Evolutionary conservation across 2,888 invertebrate species (phyloP).

Genomic region (Rhagium mordax): DNA sequence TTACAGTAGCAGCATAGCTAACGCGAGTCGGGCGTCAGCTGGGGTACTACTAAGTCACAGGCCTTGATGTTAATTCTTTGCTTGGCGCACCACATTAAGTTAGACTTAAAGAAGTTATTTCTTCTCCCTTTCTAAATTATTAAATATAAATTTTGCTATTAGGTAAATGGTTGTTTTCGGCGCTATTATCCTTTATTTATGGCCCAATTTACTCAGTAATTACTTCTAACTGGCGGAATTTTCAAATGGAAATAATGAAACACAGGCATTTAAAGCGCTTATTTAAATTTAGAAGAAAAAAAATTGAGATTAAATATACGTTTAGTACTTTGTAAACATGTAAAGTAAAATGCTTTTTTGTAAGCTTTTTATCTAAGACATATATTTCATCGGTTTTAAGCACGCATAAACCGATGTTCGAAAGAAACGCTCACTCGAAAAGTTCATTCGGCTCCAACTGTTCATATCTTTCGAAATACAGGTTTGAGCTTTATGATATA

Average conservation of each 20-base stretch:
- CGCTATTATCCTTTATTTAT: conserved; percentile 32
- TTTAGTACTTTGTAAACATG: not conserved
- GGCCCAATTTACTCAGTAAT: conserved; percentile 32
- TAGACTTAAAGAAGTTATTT: conserved; percentile 25
- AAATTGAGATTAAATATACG: not conserved
- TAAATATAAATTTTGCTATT: conserved; percentile 29
- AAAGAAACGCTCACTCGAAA: no score
- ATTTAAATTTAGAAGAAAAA: not conserved
- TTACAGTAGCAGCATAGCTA: conserved; percentile 20
- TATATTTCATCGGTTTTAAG: no score
- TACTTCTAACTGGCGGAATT: conserved; percentile 7
- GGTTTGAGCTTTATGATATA: no score
- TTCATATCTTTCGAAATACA: no score
- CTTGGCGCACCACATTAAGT: conserved; percentile 23
- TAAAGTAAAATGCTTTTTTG: no score
- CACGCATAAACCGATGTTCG: no score
- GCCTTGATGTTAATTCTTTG: conserved; percentile 31
- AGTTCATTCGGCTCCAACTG: no score
- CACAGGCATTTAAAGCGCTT: not conserved
- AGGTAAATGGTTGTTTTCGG: conserved; percentile 20
- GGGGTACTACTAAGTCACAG: conserved; percentile 18
- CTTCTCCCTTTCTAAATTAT: conserved; percentile 18
- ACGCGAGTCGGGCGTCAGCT: conserved; percentile 23
- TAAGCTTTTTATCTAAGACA: no score
- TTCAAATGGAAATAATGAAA: conserved; percentile 5